Percentiles rank a stretch among this genome's conserved stretches.
Evolutionary conservation across 2,888 invertebrate genomes (phyloP).

Genomic region (Hydropsyche betteni): DNA sequence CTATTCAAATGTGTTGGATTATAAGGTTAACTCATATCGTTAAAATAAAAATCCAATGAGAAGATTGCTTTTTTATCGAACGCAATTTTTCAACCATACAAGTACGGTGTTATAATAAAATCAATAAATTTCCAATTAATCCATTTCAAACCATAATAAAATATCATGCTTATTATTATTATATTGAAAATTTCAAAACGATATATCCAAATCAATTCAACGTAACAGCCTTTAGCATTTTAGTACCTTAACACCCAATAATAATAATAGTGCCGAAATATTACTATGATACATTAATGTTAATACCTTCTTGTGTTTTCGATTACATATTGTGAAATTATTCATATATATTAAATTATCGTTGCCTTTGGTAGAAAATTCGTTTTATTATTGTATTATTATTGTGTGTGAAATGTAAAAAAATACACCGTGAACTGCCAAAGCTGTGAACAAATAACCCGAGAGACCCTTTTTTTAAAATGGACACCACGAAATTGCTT

Average conservation of each 20-base stretch:
- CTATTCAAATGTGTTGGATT: too few species aligned
- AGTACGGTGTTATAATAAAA: too few species aligned
- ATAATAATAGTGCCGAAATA: conserved; percentile 10
- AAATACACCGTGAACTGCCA: conserved; percentile 33
- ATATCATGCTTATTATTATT: too few species aligned
- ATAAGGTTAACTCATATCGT: too few species aligned
- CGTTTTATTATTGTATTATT: conserved; percentile 2
- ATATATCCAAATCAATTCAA: too few species aligned
- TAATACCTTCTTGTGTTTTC: background rate
- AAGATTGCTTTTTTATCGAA: too few species aligned
- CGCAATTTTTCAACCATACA: too few species aligned
- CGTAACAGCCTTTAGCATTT: conserved; percentile 2
- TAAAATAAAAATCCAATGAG: too few species aligned
- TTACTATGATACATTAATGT: conserved; percentile 8
- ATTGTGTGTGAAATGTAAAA: conserved; percentile 28
- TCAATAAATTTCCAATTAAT: too few species aligned
- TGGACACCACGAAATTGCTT: conserved; percentile 10
- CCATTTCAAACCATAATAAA: too few species aligned
- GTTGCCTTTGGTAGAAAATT: background rate
- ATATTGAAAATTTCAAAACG: too few species aligned
- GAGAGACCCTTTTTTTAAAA: conserved; percentile 15
- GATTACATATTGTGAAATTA: background rate
- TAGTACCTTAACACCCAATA: conserved; percentile 29
- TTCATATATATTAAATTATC: conserved; percentile 3
- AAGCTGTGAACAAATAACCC: conserved; percentile 31